Evolutionary conservation across 2,888 invertebrate species (phyloP), one percentile per base, ranked within the genome.

Genomic region (Torymus auratus): DNA sequence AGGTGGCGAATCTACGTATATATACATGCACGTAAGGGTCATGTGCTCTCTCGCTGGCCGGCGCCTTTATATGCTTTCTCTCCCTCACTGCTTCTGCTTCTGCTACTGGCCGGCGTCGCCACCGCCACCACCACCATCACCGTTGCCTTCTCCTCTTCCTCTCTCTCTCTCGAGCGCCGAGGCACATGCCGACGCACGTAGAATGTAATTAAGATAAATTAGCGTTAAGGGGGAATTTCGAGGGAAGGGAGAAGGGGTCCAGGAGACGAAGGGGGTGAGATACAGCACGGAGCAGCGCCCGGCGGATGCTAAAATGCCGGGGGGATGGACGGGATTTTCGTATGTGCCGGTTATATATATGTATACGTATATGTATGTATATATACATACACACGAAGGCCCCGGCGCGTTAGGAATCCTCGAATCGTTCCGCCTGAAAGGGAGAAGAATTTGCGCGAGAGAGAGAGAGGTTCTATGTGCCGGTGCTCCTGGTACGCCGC

Each of bases 171-270:
- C 65, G 17, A 58, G 17, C 56, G 13, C 28, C 80, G 78, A 65
- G 83, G 84, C 85, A 84, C 86, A 85, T 85, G 85, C 88, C 88
- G 85, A 88, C 88, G 89, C 88, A 87, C 88, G 88, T 87, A 88
- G 89, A 89, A 89, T 89, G 89, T 89, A 89, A 89, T 89, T 89
- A 89, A 89, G 89, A 89, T 89, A 89, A 89, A 89, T 89, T 89
- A 89, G 89, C 89, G 89, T 89, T 88, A 89, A 88, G 89, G 88
- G 88, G 87, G 86, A 87, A 87, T 86, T 88, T 86, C 84, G 84
- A 83, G 83, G 83, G 20, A 17, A n/a, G 62, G 28, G n/a, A 23
- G 28, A 85, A 84, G 83, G 86, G 82, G 83, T 82, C 83, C 53
- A 23, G 60, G 14, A 67, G 62, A 28, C 76, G 55, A 68, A 41